Percentiles rank a stretch among this genome's conserved stretches.
These are phyloP conservation scores for Lepisosteus osseus DNA, from an alignment of 2,113 vertebrate species.

Conservation along the genomic window DNA sequence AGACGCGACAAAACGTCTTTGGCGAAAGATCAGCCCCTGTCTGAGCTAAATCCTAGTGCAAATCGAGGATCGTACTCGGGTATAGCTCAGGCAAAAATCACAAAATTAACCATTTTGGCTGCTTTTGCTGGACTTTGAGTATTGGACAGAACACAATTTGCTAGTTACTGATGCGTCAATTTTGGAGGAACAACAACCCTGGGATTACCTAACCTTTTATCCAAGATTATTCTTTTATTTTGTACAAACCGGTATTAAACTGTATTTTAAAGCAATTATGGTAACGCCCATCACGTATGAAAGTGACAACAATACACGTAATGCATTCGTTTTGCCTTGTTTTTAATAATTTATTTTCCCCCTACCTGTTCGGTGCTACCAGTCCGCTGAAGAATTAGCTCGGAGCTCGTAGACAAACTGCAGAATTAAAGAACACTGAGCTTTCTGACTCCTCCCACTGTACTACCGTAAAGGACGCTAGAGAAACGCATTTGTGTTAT, in stretches of 20 bases:
- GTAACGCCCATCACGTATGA: neutral
- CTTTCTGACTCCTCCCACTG: neutral
- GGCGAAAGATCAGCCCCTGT: too few relatives aligned
- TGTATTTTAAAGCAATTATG: neutral
- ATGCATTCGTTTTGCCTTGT: neutral
- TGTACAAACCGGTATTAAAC: neutral
- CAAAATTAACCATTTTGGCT: too few relatives aligned
- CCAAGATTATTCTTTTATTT: neutral
- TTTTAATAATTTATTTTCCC: neutral
- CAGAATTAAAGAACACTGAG: neutral
- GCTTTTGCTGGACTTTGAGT: too few relatives aligned
- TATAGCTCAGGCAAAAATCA: too few relatives aligned
- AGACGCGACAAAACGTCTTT: too few relatives aligned
- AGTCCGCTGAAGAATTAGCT: neutral
- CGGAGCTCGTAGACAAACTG: neutral
- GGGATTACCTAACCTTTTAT: neutral
- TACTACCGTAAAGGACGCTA: neutral
- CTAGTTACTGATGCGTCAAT: too few relatives aligned
- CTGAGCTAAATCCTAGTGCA: too few relatives aligned
- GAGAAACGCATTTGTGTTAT: neutral
- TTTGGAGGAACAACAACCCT: too few relatives aligned
- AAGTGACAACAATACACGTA: neutral
- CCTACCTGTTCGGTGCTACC: neutral
- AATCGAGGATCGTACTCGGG: too few relatives aligned
- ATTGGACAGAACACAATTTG: too few relatives aligned